Base-by-base conservation (phyloP, 2,797 vertebrate genomes). In the Acanthis flammea region DNA sequence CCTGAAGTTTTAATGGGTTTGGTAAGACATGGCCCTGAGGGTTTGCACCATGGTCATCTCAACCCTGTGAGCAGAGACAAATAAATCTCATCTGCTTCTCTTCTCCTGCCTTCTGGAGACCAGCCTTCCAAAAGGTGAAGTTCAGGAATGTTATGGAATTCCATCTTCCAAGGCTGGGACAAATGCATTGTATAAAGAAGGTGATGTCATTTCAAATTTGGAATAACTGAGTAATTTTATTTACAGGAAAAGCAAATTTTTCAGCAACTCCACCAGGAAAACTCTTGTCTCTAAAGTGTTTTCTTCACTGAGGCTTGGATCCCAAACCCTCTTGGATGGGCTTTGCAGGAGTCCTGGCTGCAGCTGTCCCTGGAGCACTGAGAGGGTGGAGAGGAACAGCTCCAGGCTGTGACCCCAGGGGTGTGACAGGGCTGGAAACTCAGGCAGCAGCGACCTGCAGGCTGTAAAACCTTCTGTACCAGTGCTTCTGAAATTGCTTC, bases 1-100 rank as follows among this genome's bases (percentile, higher is more conserved):
- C 65, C 31, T 51, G n/a, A 12, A 37, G 6, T 58, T 39, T 27
- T 19, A 23, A 12, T 48, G 47, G 5, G 7, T 28, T 66, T 79
- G 33, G 2, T 45, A n/a, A n/a, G 6, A 15, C 28, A 2, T 0
- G 0, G 16, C n/a, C 21, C 24, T 77, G 9, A 19, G 22, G 23
- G 16, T 67, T 23, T 78, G 12, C 14, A 41, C 5, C 33, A 3
- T 6, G n/a, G 15, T 33, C 41, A 30, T 33, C 47, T 68, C 10
- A 21, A 27, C 45, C 25, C 41, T 76, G 4, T 13, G 18, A 73
- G 33, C 23, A 81, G 24, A 57, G 24, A 31, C 4, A 53, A 60
- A 70, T 42, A n/a, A 44, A 85, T 70, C 60, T 70, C 63, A 19
- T 37, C 19, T 33, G 11, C 3, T 48, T 79, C 50, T 73, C 50